phyloP scores from a whole-genome alignment of 2,888 invertebrate genomes.

The Blastobasis adustella region DNA sequence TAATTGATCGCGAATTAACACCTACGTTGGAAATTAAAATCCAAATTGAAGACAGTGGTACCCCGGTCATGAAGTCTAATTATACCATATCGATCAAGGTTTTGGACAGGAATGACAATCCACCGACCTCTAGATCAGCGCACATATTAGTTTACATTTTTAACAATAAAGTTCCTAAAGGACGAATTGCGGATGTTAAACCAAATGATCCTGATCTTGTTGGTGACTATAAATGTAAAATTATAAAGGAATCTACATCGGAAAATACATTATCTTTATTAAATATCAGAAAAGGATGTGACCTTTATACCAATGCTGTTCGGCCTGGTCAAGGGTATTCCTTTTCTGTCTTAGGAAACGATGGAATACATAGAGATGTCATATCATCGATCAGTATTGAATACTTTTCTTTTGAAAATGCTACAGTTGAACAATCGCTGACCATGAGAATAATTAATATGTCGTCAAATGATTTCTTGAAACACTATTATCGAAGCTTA shows the following conservation, averaged over 20 bases:
- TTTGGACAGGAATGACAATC: constrained; percentile 92
- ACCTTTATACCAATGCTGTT: constrained; percentile 83
- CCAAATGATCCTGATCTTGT: constrained; percentile 94
- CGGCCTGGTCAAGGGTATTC: constrained; percentile 84
- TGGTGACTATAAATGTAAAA: constrained; percentile 91
- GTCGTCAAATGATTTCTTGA: constrained; percentile 84
- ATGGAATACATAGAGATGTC: constrained; percentile 91
- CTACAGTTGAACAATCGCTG: constrained; percentile 88
- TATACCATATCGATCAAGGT: constrained; percentile 85
- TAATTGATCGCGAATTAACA: constrained; percentile 87
- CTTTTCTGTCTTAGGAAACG: constrained; percentile 89
- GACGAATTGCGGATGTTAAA: constrained; percentile 92
- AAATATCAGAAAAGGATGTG: constrained; percentile 84
- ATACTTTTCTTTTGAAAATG: constrained; percentile 86
- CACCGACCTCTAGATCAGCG: constrained; percentile 87
- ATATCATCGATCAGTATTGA: constrained; percentile 90
- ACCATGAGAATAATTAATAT: constrained; percentile 84
- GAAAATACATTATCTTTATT: constrained; percentile 75
- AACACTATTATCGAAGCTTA: constrained; percentile 83
- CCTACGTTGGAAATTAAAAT: constrained; percentile 84
- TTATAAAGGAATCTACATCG: constrained; percentile 80
- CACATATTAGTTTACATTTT: constrained; percentile 86
- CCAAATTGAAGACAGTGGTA: constrained; percentile 92
- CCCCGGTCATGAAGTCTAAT: constrained; percentile 87
- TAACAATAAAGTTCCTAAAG: constrained; percentile 82